Percentiles rank a stretch among this genome's conserved stretches.
These are phyloP conservation scores for Cephalopterus ornatus DNA, from an alignment of 2,113 vertebrate genomes.

Conservation along the genomic window DNA sequence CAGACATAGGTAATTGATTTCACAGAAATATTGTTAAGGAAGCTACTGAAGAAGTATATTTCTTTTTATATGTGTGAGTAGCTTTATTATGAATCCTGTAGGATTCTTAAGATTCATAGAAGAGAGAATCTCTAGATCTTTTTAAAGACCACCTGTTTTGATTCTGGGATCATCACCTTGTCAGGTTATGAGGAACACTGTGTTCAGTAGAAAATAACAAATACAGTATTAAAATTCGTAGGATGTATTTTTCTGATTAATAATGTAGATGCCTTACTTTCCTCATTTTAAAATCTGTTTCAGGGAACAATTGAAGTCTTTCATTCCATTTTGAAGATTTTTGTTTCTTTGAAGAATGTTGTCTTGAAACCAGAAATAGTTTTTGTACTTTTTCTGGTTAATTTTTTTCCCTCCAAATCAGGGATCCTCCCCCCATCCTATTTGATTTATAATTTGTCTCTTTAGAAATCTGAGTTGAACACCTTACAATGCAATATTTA, in stretches of 20 bases:
- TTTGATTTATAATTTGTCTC: slow-evolving; percentile 51
- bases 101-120: slow-evolving; percentile 61
- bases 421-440: not conserved
- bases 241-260: slow-evolving; percentile 52
- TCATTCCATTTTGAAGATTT: slow-evolving; percentile 47
- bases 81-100: slow-evolving; percentile 57
- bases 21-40: not conserved
- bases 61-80: slow-evolving; percentile 59
- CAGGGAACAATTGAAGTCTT: slow-evolving; percentile 55
- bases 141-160: slow-evolving; percentile 72
- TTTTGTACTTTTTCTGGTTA: slow-evolving; percentile 38
- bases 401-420: not conserved
- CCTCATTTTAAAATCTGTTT: slow-evolving; percentile 55
- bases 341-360: slow-evolving; percentile 65
- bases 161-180: slow-evolving; percentile 58
- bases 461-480: slow-evolving; percentile 54
- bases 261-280: slow-evolving; percentile 65
- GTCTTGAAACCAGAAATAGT: slow-evolving; percentile 30
- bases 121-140: slow-evolving; percentile 59
- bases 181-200: slow-evolving; percentile 34
- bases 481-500: slow-evolving; percentile 53
- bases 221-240: slow-evolving; percentile 54
- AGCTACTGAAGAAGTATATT: slow-evolving; percentile 32
- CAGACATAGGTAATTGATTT: slow-evolving; percentile 34
- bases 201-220: slow-evolving; percentile 58